phyloP scores from a whole-genome alignment of 2,113 vertebrate genomes.

The Notarius lentiginosus region DNA sequence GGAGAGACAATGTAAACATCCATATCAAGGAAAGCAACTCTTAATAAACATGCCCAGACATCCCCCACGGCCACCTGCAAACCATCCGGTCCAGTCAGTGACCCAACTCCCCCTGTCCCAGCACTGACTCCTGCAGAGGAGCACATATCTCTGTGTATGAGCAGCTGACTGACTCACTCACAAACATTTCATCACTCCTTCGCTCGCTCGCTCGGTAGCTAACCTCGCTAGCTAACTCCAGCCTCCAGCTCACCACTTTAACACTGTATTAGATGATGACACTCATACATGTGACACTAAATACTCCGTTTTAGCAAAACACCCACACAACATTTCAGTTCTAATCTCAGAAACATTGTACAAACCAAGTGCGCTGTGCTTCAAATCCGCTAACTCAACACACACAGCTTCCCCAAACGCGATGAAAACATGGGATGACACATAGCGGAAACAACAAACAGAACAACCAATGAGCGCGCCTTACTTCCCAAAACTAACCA shows the following conservation, averaged over 20 bases:
- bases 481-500: not conserved
- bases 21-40: not conserved
- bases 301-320: not conserved
- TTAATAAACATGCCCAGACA: not conserved
- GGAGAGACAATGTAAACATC: not conserved
- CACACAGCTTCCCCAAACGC: conserved; percentile 9
- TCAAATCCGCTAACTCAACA: conserved; percentile 36
- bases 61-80: too few species aligned
- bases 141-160: not conserved
- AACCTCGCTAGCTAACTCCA: conserved; percentile 28
- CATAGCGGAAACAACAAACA: conserved; percentile 32
- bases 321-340: not conserved
- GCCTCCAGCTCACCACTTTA: not conserved
- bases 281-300: not conserved
- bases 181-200: conserved; percentile 37
- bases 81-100: too few species aligned
- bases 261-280: not conserved
- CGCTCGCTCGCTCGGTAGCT: conserved; percentile 8
- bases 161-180: not conserved
- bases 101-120: not conserved
- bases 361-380: conserved; percentile 37
- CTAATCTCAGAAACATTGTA: conserved; percentile 1
- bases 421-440: conserved; percentile 34
- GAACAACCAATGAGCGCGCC: conserved; percentile 19
- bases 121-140: not conserved